Percentiles rank a stretch among this genome's conserved stretches.
Conservation (phyloP, 2,888 invertebrate species). For the Andrena dorsata region DNA sequence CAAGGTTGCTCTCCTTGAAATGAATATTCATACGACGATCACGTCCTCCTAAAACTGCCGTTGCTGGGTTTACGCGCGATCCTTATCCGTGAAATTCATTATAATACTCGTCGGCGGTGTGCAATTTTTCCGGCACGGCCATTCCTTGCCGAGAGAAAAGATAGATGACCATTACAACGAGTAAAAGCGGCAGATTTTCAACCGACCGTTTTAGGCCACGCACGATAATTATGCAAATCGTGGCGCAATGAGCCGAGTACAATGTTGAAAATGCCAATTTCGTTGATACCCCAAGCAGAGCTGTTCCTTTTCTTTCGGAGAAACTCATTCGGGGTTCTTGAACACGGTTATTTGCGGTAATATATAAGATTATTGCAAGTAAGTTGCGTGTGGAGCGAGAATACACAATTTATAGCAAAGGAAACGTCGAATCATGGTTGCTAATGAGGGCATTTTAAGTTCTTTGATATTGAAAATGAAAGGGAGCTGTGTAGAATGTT, state of each 20-base stretch:
- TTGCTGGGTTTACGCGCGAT: constrained; percentile 68
- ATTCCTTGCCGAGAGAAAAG: constrained; percentile 22
- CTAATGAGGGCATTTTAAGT: constrained; percentile 5
- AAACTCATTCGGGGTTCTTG: constrained; percentile 1
- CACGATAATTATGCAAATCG: constrained; percentile 59
- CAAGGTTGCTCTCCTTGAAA: constrained; percentile 19
- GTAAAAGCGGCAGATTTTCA: constrained; percentile 23
- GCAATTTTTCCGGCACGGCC: constrained; percentile 32
- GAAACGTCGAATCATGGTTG: background rate
- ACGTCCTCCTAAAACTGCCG: constrained; percentile 57
- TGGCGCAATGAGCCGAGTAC: constrained; percentile 19
- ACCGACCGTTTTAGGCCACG: constrained; percentile 35
- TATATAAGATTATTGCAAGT: constrained; percentile 28
- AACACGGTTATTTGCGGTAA: constrained; percentile 25
- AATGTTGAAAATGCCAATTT: constrained; percentile 46
- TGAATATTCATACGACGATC: constrained; percentile 75
- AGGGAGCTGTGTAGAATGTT: background rate
- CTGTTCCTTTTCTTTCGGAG: background rate
- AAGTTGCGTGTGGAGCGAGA: background rate
- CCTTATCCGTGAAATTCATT: constrained; percentile 70
- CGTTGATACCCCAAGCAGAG: background rate
- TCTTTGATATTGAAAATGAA: background rate
- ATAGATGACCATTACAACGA: constrained; percentile 33
- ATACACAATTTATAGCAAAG: background rate
- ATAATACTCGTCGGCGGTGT: constrained; percentile 66